Evolutionary conservation across 1,140 invertebrate genomes (phyloP).

Genomic region (Chrysomallon squamiferum): DNA sequence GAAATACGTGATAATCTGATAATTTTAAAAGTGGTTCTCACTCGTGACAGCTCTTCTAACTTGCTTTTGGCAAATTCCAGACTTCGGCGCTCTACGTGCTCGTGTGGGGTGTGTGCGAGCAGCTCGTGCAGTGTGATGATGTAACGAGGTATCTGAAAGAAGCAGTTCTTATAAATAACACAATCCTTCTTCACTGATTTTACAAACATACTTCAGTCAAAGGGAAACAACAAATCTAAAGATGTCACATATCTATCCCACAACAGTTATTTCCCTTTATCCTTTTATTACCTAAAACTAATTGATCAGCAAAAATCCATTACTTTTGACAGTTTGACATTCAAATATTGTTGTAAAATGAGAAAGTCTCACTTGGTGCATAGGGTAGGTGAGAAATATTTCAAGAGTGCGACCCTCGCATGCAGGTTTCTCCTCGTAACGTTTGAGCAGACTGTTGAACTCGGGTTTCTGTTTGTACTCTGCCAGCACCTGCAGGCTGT

Average conservation of each 20-base stretch:
- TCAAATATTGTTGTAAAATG: too few species aligned
- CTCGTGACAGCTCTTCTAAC: conserved; percentile 84
- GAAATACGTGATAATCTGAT: too few species aligned
- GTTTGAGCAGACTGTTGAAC: conserved; percentile 81
- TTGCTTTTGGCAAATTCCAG: conserved; percentile 87
- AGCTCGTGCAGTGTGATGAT: conserved; percentile 92
- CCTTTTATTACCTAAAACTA: too few species aligned
- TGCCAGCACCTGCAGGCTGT: conserved; percentile 89
- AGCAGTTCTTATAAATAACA: too few species aligned
- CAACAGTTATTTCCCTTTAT: too few species aligned
- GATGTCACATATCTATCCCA: not conserved
- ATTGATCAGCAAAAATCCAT: too few species aligned
- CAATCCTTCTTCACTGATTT: too few species aligned
- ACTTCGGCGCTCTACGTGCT: conserved; percentile 91
- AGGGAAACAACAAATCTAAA: too few species aligned
- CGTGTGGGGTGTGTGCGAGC: conserved; percentile 89
- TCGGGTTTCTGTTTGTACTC: conserved; percentile 87
- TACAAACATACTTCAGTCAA: too few species aligned
- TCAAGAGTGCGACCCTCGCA: conserved; percentile 87
- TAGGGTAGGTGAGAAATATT: conserved; percentile 91
- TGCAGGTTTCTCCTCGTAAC: conserved; percentile 85
- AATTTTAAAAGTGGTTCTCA: conserved; percentile 37
- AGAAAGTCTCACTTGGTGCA: conserved; percentile 93
- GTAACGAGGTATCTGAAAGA: conserved; percentile 82
- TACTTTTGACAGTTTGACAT: too few species aligned